phyloP scores from a whole-genome alignment of 2,888 invertebrate species.

The Timema podura region DNA sequence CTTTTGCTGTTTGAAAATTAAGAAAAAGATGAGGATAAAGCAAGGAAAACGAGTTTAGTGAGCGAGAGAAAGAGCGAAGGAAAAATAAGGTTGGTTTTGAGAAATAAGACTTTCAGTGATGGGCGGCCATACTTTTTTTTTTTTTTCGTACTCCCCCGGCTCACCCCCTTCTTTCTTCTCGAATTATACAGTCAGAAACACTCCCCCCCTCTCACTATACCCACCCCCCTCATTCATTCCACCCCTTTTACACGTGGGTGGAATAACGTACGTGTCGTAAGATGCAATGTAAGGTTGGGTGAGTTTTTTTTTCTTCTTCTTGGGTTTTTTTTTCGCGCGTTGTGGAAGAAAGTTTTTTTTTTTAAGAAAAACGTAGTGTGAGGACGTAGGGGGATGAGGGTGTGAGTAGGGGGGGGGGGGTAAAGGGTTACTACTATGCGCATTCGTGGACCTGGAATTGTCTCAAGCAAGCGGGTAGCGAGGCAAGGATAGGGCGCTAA shows the following conservation, averaged over 20 bases:
- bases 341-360: background rate
- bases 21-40: constrained; percentile 12
- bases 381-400: background rate
- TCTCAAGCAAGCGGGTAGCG: constrained; percentile 3
- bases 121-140: constrained; percentile 13
- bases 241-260: constrained; percentile 10
- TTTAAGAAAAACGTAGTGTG: too few relatives aligned
- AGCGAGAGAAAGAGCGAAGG: background rate
- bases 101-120: too few relatives aligned
- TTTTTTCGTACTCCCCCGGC: background rate
- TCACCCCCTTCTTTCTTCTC: background rate
- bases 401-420: background rate
- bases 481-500: constrained; percentile 9
- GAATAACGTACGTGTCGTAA: constrained; percentile 12
- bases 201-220: background rate
- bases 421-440: background rate
- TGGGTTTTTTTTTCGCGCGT: too few relatives aligned
- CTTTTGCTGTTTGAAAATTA: constrained; percentile 14
- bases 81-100: background rate
- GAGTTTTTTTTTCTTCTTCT: too few relatives aligned
- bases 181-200: constrained; percentile 10
- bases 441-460: constrained; percentile 13
- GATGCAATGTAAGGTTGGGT: constrained; percentile 3
- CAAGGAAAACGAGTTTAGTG: background rate
- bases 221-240: background rate